Evolutionary conservation across 2,113 vertebrate species (phyloP).

Genomic region (Petrocephalus zakoni): DNA sequence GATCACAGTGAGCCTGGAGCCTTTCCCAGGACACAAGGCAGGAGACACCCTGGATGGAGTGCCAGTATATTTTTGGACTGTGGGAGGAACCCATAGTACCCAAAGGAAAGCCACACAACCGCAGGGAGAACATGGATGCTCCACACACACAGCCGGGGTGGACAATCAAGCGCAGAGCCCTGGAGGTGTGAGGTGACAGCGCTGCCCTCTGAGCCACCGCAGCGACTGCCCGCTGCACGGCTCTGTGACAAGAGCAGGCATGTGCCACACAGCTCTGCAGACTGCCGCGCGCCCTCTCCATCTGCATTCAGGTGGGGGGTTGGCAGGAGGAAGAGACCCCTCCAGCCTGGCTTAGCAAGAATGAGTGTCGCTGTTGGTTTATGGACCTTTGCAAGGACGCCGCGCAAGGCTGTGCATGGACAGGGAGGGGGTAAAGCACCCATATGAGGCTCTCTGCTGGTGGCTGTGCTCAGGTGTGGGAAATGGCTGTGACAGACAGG

Average conservation of each 20-base stretch:
- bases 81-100: background rate
- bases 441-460: background rate
- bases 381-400: background rate
- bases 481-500: background rate
- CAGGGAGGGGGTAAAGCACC: background rate
- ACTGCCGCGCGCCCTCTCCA: background rate
- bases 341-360: background rate
- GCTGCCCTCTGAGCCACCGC: background rate
- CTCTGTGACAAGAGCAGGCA: background rate
- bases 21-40: background rate
- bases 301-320: background rate
- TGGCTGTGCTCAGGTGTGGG: background rate
- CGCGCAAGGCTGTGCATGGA: background rate
- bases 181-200: background rate
- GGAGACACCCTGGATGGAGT: background rate
- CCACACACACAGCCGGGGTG: background rate
- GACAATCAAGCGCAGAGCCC: background rate
- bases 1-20: background rate
- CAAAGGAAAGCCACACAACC: background rate
- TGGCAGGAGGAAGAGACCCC: background rate
- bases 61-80: background rate
- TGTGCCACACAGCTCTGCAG: background rate
- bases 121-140: background rate
- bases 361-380: background rate
- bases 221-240: background rate